Conservation (phyloP, 2,888 invertebrate genomes). For the Aleiodes alternator region DNA sequence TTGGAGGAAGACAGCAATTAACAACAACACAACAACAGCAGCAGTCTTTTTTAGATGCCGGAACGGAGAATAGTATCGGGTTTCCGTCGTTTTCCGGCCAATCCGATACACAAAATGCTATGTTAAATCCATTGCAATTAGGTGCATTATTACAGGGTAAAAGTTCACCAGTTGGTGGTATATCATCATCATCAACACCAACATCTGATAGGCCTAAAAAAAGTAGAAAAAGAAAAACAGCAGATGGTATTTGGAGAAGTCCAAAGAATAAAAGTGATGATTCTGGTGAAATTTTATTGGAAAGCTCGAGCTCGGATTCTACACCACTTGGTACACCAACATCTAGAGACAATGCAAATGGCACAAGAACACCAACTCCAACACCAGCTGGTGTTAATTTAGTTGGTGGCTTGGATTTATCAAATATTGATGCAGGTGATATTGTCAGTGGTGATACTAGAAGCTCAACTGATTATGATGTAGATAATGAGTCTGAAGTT, state of each 20-base stretch:
- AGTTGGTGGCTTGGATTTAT: slow-evolving; percentile 77
- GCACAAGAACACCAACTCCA: slow-evolving; percentile 76
- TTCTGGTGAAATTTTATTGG: slow-evolving; percentile 77
- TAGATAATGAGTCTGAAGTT: slow-evolving; percentile 77
- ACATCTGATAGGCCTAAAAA: slow-evolving; percentile 77
- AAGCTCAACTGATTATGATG: slow-evolving; percentile 79
- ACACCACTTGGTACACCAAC: slow-evolving; percentile 79
- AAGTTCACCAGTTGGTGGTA: slow-evolving; percentile 57
- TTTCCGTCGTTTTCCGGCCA: slow-evolving; percentile 75
- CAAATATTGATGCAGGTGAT: slow-evolving; percentile 80
- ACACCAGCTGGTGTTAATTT: slow-evolving; percentile 72
- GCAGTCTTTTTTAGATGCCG: slow-evolving; percentile 76
- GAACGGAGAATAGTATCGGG: slow-evolving; percentile 76
- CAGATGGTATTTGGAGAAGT: slow-evolving; percentile 79
- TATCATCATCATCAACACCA: slow-evolving; percentile 52
- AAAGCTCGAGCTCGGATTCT: slow-evolving; percentile 81
- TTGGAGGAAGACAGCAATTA: slow-evolving; percentile 47
- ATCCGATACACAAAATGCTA: slow-evolving; percentile 72
- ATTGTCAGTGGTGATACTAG: slow-evolving; percentile 76
- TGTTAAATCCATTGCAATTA: slow-evolving; percentile 72
- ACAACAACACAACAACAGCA: slow-evolving; percentile 67
- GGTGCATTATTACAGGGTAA: slow-evolving; percentile 70
- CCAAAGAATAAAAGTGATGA: slow-evolving; percentile 80
- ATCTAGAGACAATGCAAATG: slow-evolving; percentile 74
- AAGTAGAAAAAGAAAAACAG: slow-evolving; percentile 79